Conservation (phyloP, 2,113 vertebrate species). For the Mus spicilegus region DNA sequence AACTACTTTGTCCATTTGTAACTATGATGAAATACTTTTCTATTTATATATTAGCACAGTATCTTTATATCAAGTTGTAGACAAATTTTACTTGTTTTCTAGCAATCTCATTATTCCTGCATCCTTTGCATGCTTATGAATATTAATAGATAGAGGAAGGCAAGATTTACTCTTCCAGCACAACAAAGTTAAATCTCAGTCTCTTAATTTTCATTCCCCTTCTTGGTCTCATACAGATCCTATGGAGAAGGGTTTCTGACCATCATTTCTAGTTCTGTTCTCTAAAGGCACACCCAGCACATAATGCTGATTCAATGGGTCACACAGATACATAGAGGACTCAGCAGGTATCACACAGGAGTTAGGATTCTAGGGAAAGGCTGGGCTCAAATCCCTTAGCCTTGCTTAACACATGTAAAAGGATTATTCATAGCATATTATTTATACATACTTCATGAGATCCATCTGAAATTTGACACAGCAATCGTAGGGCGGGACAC, state of each 20-base stretch:
- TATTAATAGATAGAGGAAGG: not conserved
- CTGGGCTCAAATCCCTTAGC: not conserved
- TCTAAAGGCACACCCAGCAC: not conserved
- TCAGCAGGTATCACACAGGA: not conserved
- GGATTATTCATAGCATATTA: not conserved
- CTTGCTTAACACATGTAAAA: rapidly evolving
- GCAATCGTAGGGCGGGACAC: not conserved
- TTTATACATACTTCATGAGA: not conserved
- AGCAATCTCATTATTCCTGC: not conserved
- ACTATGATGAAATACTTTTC: not conserved
- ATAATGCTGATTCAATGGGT: not conserved
- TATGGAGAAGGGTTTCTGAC: not conserved
- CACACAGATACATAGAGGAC: not conserved
- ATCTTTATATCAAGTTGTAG: not conserved
- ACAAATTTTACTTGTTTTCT: not conserved
- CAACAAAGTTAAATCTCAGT: not conserved
- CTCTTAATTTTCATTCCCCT: not conserved
- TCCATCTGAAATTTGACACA: not conserved
- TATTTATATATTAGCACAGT: not conserved
- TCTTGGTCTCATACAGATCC: not conserved
- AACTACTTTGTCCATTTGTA: not conserved
- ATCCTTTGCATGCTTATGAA: not conserved
- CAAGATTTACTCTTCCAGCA: not conserved
- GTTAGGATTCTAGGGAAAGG: rapidly evolving
- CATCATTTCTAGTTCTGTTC: not conserved